phyloP scores from a whole-genome alignment of 2,113 vertebrate species.

The Meriones unguiculatus region DNA sequence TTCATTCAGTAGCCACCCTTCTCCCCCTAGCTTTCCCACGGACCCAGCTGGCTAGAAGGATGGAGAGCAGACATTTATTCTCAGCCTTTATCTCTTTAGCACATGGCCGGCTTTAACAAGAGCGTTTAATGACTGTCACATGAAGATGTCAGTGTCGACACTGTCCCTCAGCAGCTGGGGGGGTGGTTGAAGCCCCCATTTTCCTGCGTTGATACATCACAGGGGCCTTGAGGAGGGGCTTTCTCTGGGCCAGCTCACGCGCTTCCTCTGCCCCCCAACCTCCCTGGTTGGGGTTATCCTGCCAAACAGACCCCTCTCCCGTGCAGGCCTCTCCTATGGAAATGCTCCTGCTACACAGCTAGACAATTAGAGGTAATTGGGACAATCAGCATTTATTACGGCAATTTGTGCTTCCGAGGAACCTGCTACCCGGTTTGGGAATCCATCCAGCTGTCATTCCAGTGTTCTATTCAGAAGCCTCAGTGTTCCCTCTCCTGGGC shows the following conservation, averaged over 20 bases:
- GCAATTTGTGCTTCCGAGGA: conserved; percentile 79
- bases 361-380: conserved; percentile 85
- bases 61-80: conserved; percentile 46
- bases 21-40: not conserved
- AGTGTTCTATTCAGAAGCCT: not conserved
- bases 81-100: conserved; percentile 38
- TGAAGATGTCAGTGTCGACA: conserved; percentile 37
- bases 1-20: not conserved
- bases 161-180: conserved; percentile 3
- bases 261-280: conserved; percentile 41
- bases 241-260: conserved; percentile 39
- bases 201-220: not conserved
- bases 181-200: not conserved
- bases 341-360: conserved; percentile 70
- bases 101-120: conserved; percentile 62
- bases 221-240: not conserved
- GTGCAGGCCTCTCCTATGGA: conserved; percentile 50
- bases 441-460: conserved; percentile 25
- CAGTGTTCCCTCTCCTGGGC: not conserved
- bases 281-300: conserved; percentile 38
- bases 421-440: conserved; percentile 62
- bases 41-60: conserved; percentile 44
- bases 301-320: conserved; percentile 29
- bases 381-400: conserved; percentile 82
- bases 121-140: conserved; percentile 63